Conservation (phyloP, 2,888 invertebrate species). For the Laothoe populi region DNA sequence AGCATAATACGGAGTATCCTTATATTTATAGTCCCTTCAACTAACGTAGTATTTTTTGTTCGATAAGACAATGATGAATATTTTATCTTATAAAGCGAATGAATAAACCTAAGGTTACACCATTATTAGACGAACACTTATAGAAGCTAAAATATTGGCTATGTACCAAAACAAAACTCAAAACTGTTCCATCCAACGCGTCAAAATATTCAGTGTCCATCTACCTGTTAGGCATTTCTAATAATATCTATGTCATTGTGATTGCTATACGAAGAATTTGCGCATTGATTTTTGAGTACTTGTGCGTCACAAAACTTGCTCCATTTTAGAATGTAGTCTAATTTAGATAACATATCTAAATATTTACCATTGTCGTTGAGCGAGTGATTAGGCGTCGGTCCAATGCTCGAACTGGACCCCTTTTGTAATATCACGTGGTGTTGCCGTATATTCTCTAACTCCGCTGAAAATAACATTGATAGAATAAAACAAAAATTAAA, state of each 20-base stretch:
- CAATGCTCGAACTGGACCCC: constrained; percentile 64
- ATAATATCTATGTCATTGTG: not conserved
- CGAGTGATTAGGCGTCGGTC: constrained; percentile 61
- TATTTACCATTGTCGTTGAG: constrained; percentile 63
- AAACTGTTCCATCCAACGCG: not conserved
- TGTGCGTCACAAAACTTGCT: too few species aligned
- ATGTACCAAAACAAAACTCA: not conserved
- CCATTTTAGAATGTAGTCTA: not conserved
- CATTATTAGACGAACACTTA: not conserved
- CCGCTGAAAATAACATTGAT: constrained; percentile 70
- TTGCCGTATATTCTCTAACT: constrained; percentile 86
- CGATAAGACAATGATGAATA: not conserved
- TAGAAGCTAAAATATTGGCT: not conserved
- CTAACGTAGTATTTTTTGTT: too few species aligned
- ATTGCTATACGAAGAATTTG: not conserved
- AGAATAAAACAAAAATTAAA: not conserved
- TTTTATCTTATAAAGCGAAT: not conserved
- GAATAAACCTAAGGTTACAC: not conserved
- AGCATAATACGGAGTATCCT: too few species aligned
- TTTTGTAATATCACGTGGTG: constrained; percentile 82
- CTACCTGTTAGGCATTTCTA: not conserved
- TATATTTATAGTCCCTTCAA: not conserved
- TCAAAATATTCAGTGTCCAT: not conserved
- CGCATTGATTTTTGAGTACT: not conserved
- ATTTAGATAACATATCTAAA: constrained; percentile 12